phyloP scores from a whole-genome alignment of 53 echinoderm and acorn worm genomes.

The Apostichopus leukothele region DNA sequence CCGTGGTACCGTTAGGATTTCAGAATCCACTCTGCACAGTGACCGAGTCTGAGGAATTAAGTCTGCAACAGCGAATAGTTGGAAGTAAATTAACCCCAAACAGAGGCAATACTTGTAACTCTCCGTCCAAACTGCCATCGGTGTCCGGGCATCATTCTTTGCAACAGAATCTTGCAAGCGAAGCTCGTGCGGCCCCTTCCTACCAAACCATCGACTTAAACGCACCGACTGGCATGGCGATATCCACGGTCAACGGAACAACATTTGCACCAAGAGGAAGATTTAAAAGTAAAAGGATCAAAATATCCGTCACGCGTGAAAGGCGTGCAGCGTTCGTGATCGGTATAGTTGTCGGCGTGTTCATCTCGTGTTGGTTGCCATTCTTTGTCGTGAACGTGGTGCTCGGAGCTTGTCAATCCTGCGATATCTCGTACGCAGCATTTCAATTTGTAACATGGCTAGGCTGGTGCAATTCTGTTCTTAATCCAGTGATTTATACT shows the following conservation, averaged over 20 bases:
- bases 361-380: constrained; percentile 79
- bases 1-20: constrained; percentile 24
- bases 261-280: background rate
- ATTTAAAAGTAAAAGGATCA: constrained; percentile 21
- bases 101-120: no score
- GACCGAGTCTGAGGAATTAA: constrained; percentile 27
- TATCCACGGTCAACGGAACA: constrained; percentile 9
- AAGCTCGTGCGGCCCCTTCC: constrained; percentile 18
- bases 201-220: constrained; percentile 33
- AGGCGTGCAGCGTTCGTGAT: constrained; percentile 71
- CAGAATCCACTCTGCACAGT: constrained; percentile 57
- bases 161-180: constrained; percentile 19
- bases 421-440: constrained; percentile 26
- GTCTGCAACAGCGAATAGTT: background rate
- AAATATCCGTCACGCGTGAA: constrained; percentile 75
- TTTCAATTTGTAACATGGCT: constrained; percentile 42
- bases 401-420: constrained; percentile 53
- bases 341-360: constrained; percentile 69
- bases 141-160: constrained; percentile 16
- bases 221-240: constrained; percentile 1
- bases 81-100: background rate
- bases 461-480: constrained; percentile 39
- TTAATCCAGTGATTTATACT: constrained; percentile 36
- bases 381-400: constrained; percentile 79
- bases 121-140: constrained; percentile 12